Base-by-base conservation (phyloP, 2,888 invertebrate genomes). In the Hecatera dysodea region DNA sequence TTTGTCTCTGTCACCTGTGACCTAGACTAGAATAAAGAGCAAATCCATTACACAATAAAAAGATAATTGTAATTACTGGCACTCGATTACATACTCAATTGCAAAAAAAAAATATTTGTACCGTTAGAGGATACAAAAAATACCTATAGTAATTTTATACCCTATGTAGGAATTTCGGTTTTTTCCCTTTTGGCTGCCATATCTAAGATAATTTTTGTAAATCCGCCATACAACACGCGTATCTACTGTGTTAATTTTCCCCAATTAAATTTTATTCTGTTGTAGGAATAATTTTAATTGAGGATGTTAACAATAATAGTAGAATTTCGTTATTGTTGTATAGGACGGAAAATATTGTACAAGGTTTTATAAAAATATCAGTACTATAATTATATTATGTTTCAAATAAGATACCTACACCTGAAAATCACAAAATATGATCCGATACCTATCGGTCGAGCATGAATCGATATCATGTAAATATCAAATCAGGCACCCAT, bases 401-500 rank as follows among this genome's bases (percentile, higher is more conserved):
- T 56, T 22, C 36, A 22, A 22, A 36, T 22, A 15, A 9, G 15
- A 36, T 2, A 33, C 33, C 33, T 33, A 36, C 55, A 36, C 22
- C 22, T 33, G 27, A 67, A 44, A 24, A 17, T 36, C 29, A 42
- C 24, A 1, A 17, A 48, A 17, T 17, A n/a, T 67, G 75, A 48
- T 36, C 24, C 27, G 42, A 42, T n/a, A n/a, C n/a, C n/a, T n/a
- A n/a, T n/a, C n/a, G n/a, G n/a, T 33, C 22, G 48, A 44, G 36
- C 42, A n/a, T 52, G 52, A 27, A 22, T 2, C 29, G 24, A 27
- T 12, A 42, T 52, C 72, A 29, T 74, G 50, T 29, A 55, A 64
- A 67, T 63, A 68, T 62, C 64, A 71, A 46, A 67, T 48, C 57
- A 48, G 42, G 19, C n/a, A 68, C 65, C 50, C 56, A 55, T 76